Evolutionary conservation across 2,797 vertebrate genomes (phyloP).

Genomic region (Ptychadena robeensis): DNA sequence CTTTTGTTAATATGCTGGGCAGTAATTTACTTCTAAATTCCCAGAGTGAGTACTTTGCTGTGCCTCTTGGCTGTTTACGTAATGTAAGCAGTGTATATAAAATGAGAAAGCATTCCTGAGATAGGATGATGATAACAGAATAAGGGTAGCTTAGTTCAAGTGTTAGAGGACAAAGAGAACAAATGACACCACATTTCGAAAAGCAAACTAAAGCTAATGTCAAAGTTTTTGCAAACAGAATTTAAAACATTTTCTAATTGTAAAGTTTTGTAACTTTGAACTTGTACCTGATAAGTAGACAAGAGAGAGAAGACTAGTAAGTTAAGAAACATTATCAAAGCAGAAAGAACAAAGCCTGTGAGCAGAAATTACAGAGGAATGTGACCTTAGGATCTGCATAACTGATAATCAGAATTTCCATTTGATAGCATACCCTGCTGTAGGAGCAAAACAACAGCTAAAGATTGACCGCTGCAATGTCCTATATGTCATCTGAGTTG

Average conservation of each 20-base stretch:
- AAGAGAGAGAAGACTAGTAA: not conserved
- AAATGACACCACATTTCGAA: not conserved
- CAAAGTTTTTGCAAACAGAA: not conserved
- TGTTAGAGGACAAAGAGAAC: constrained; percentile 30
- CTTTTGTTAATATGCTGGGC: not conserved
- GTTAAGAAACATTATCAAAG: not conserved
- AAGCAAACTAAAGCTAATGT: not conserved
- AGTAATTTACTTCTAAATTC: not conserved
- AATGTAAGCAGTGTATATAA: constrained; percentile 39
- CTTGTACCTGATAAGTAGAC: not conserved
- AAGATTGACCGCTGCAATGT: not conserved
- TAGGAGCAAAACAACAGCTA: constrained; percentile 3
- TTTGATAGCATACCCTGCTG: constrained; percentile 34
- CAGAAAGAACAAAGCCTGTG: not conserved
- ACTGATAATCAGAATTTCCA: constrained; percentile 46
- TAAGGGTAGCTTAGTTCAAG: constrained; percentile 45
- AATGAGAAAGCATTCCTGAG: constrained; percentile 52
- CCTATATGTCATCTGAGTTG: not conserved
- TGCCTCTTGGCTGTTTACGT: constrained; percentile 19
- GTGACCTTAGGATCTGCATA: not conserved
- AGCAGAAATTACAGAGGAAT: constrained; percentile 11
- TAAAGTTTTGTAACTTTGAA: not conserved
- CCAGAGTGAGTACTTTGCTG: constrained; percentile 2
- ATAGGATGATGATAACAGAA: constrained; percentile 45
- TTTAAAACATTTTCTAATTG: not conserved